Evolutionary conservation across 2,113 vertebrate genomes (phyloP), one percentile per base, ranked within the genome.

Genomic region (Corvus moneduloides): DNA sequence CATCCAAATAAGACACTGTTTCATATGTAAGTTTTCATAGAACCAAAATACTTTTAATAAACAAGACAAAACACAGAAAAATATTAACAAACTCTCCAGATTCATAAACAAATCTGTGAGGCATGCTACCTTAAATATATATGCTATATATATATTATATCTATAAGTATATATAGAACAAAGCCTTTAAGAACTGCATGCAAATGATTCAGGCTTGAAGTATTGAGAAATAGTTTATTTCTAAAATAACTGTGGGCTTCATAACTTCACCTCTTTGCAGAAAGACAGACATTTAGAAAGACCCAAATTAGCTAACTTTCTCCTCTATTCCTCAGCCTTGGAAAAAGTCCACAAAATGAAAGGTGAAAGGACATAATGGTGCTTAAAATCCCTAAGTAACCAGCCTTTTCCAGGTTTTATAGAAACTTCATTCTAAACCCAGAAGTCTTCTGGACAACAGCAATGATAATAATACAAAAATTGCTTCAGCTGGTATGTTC

Each of bases 321-420:
- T 90, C 8, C 16, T 84, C 26, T 69, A 41, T 49, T 94, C 17
- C 46, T 74, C 35, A 58, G 61, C 16, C 44, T 81, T 55, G 35
- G 21, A 46, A 69, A 61, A 89, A 80, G 26, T 7, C 32, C 37
- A 80, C 24, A 81, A 44, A 76, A 84, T 33, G 16, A n/a, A 76
- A 92, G 0, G 0, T 8, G 5, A 12, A 73, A 22, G 12, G 43
- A 23, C 4, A 14, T 9, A 61, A 41, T 0, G 0, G 4, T 58
- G 2, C 28, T 46, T 74, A 84, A 89, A 92, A 48, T 2, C 3
- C n/a, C 39, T 61, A 67, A 91, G 58, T 27, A 77, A 84, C 7
- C 26, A 84, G 20, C 6, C 3, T 62, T 80, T 80, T 66, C 30
- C 41, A 74, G 22, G 9, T 59, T 89, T 87, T 67, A 90, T 26